Base-by-base conservation (phyloP, 2,797 vertebrate genomes). In the Poeciliopsis presidionis region DNA sequence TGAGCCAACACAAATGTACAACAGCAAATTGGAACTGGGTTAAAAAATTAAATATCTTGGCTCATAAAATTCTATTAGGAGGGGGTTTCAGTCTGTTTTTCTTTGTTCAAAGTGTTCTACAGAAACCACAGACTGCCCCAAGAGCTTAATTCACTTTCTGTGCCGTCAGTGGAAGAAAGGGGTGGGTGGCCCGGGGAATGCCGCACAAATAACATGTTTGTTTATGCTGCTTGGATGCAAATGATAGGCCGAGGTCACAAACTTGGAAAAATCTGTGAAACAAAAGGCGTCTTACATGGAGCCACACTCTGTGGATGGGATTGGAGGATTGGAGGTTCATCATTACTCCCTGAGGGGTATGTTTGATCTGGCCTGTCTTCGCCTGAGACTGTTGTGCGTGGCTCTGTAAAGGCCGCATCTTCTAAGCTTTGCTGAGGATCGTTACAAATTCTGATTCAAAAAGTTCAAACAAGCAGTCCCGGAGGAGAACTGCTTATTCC, bases 1-100 rank as follows among this genome's bases (percentile, higher is more conserved):
- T n/a, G n/a, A 77, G 91, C 91, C 93, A 95, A 94, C 85, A 82
- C 74, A 93, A 93, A 94, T 85, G 86, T 87, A 86, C 83, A 86
- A 85, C 70, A 80, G 88, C 71, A 86, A 91, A 89, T 88, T 91
- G 82, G 82, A 87, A 82, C 70, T 83, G 83, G 83, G 73, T 83
- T 81, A 57, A 82, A 84, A 82, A 83, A 88, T 20, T 33, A 86
- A 86, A 90, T 75, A 84, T 85, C 77, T 92, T 92, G 84, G 89
- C 85, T 91, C 82, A 74, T 76, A 76, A 87, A 86, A 53, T 81
- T 75, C 74, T 71, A 81, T 87, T 78, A 77, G 75, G 74, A 87
- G 81, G 84, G 78, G 74, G 83, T 88, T 89, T 88, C 80, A 87
- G 78, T 86, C 79, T 43, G 77, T 84, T 61, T 82, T 87, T 93